A percentile compares a stretch with the other conserved stretches of the same genome.
These are phyloP conservation scores for Alcis repandata DNA, from an alignment of 2,888 invertebrate species.

Conservation along the genomic window DNA sequence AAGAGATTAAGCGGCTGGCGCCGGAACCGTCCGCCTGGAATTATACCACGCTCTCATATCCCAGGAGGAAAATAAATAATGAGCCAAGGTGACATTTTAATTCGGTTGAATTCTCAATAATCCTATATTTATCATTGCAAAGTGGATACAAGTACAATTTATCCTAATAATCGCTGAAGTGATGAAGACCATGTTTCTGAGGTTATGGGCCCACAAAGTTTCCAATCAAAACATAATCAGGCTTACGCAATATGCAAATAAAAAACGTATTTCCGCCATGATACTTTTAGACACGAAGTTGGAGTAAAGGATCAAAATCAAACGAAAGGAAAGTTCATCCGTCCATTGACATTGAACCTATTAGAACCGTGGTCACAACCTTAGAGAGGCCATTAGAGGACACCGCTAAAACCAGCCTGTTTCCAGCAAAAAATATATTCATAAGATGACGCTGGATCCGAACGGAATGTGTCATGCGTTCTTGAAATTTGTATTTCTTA, in stretches of 20 bases:
- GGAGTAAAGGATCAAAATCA: neutral
- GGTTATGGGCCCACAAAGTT: no score
- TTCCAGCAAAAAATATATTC: conserved; percentile 38
- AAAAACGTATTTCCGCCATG: no score
- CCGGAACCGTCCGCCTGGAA: neutral
- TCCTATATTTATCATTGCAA: no score
- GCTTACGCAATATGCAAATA: no score
- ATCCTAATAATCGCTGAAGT: no score
- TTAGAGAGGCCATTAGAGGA: conserved; percentile 16
- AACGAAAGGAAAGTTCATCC: neutral
- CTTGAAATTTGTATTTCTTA: conserved; percentile 37
- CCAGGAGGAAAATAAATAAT: no score
- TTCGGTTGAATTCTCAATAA: no score
- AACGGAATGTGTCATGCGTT: conserved; percentile 44
- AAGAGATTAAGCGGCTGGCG: neutral
- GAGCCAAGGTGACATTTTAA: no score
- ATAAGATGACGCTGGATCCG: conserved; percentile 43
- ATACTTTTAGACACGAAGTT: neutral
- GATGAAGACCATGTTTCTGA: no score
- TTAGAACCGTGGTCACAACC: conserved; percentile 17
- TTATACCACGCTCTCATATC: neutral
- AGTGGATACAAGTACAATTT: no score
- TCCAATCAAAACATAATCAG: no score
- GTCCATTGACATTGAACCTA: conserved; percentile 27
- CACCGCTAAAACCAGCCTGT: conserved; percentile 36